Conservation (phyloP, 2,113 vertebrate species). For the Macrotus californicus region DNA sequence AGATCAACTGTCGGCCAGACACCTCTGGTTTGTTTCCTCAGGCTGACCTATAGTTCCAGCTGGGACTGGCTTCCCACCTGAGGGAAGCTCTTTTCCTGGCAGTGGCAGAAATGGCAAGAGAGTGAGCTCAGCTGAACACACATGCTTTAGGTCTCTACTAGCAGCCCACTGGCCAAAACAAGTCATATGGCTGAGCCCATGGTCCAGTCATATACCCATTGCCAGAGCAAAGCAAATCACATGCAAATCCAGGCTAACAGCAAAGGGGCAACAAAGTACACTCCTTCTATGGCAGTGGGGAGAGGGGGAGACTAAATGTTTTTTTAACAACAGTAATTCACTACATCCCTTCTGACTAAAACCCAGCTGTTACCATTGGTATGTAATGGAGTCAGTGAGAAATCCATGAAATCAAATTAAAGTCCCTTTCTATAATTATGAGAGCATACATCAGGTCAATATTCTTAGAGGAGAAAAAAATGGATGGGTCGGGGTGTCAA, state of each 20-base stretch:
- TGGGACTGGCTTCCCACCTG: not conserved
- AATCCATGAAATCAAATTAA: slow-evolving; percentile 37
- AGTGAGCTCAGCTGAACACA: not conserved
- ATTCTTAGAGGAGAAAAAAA: slow-evolving; percentile 7
- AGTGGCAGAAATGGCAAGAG: not conserved
- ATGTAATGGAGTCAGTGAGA: slow-evolving; percentile 15
- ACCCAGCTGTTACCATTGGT: not conserved
- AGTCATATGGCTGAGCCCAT: not conserved
- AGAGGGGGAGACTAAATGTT: not conserved
- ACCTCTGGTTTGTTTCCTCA: not conserved
- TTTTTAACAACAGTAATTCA: slow-evolving; percentile 9
- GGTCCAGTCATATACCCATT: not conserved
- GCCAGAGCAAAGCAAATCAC: not conserved
- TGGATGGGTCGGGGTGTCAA: not conserved
- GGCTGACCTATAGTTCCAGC: not conserved
- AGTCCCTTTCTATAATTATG: not conserved
- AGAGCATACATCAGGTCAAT: not conserved
- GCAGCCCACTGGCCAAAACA: not conserved
- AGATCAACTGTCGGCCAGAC: not conserved
- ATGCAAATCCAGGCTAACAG: not conserved
- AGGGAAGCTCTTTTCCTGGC: not conserved
- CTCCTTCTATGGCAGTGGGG: not conserved
- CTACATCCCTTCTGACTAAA: not conserved
- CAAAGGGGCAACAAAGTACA: not conserved
- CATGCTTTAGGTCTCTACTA: not conserved